Conservation (phyloP, 1,140 invertebrate species). For the Papilio polyxenes region DNA sequence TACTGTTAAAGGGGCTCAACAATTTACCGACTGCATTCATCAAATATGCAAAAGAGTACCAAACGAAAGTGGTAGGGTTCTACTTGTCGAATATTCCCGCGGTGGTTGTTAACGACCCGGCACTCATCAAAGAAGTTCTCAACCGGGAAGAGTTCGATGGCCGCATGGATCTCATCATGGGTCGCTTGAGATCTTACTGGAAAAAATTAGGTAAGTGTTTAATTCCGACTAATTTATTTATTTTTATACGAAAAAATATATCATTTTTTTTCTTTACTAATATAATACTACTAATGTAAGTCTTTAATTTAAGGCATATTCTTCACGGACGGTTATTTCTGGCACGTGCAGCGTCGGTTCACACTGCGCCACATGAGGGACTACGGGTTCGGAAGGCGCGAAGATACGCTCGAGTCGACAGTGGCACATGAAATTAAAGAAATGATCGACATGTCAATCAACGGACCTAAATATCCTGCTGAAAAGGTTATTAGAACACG, state of each 20-base stretch:
- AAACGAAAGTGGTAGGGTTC: slow-evolving; percentile 66
- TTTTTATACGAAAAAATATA: no score
- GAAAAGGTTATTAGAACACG: slow-evolving; percentile 65
- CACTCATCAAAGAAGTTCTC: slow-evolving; percentile 67
- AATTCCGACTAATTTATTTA: no score
- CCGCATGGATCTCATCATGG: slow-evolving; percentile 64
- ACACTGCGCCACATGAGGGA: slow-evolving; percentile 86
- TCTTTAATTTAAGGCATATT: slow-evolving; percentile 81
- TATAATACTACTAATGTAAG: not conserved
- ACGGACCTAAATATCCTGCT: slow-evolving; percentile 78
- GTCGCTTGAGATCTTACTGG: slow-evolving; percentile 66
- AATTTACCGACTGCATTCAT: slow-evolving; percentile 55
- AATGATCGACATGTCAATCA: slow-evolving; percentile 81
- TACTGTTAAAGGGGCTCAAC: slow-evolving; percentile 55
- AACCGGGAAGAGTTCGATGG: slow-evolving; percentile 71
- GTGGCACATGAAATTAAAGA: slow-evolving; percentile 80
- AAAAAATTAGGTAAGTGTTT: slow-evolving; percentile 68
- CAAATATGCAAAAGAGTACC: slow-evolving; percentile 59
- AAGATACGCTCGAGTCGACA: slow-evolving; percentile 77
- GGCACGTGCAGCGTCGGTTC: slow-evolving; percentile 87
- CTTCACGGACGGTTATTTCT: slow-evolving; percentile 84
- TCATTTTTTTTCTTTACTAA: no score
- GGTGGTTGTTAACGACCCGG: slow-evolving; percentile 65
- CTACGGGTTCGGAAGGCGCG: slow-evolving; percentile 86
- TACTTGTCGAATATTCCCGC: slow-evolving; percentile 62